Evolutionary conservation across 2,113 vertebrate species (phyloP).

Genomic region (Misgurnus anguillicaudatus): DNA sequence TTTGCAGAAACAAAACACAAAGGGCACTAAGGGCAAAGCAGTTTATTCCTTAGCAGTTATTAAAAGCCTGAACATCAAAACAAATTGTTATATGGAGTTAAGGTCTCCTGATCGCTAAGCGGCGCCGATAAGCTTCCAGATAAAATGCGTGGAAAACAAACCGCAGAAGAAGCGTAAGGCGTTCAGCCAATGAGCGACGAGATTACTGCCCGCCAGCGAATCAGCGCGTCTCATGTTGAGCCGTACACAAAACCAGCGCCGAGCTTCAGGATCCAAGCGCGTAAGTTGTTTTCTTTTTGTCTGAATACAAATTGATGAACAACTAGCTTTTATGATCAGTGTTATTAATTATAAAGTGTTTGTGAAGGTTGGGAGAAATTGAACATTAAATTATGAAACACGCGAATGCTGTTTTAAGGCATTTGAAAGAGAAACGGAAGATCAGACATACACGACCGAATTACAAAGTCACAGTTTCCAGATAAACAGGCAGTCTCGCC

Average conservation of each 20-base stretch:
- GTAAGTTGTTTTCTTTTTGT: constrained; percentile 48
- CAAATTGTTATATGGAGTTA: too few species aligned
- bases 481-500: neutral
- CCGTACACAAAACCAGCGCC: constrained; percentile 19
- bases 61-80: too few species aligned
- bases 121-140: neutral
- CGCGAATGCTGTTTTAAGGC: neutral
- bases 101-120: neutral
- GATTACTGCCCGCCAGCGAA: constrained; percentile 61
- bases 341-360: neutral
- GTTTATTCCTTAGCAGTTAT: too few species aligned
- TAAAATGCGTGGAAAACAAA: neutral
- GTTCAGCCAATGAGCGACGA: constrained; percentile 55
- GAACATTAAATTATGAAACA: neutral
- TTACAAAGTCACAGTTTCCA: neutral
- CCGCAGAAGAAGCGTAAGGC: constrained; percentile 3
- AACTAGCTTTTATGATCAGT: neutral
- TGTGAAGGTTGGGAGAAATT: neutral
- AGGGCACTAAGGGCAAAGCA: too few species aligned
- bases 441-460: neutral
- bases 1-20: constrained; percentile 3
- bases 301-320: neutral
- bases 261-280: constrained; percentile 34
- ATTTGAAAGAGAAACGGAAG: constrained; percentile 1
- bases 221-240: constrained; percentile 41